phyloP scores from a whole-genome alignment of 2,888 invertebrate genomes.

The Galerucella nymphaeae region DNA sequence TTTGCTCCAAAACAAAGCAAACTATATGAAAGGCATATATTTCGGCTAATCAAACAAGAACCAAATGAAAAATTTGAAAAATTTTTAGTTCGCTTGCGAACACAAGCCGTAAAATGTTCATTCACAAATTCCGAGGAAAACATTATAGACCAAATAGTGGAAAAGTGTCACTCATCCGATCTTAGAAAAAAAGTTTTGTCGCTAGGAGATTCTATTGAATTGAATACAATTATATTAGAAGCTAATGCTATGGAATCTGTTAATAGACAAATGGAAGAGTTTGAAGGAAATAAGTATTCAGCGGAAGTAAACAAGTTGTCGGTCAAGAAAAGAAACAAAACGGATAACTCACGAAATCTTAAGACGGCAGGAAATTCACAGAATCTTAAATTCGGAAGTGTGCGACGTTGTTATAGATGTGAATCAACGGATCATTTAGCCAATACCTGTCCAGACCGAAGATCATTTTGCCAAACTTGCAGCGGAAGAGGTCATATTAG shows the following conservation, averaged over 20 bases:
- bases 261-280: background rate
- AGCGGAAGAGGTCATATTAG: background rate
- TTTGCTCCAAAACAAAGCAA: no score
- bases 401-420: background rate
- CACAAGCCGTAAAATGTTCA: no score
- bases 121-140: no score
- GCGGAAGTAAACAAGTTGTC: background rate
- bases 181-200: slow-evolving; percentile 38
- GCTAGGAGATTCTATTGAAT: background rate
- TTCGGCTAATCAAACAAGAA: no score
- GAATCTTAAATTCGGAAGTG: no score
- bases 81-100: no score
- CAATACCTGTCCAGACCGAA: background rate
- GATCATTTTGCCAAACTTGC: no score
- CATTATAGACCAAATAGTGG: no score
- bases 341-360: background rate
- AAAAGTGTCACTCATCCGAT: slow-evolving; percentile 23
- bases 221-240: background rate
- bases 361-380: no score
- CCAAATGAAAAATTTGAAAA: no score
- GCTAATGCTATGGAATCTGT: background rate
- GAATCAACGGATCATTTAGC: background rate
- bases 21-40: no score
- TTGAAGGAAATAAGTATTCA: background rate
- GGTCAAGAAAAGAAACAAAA: background rate